A percentile compares a stretch with the other conserved stretches of the same genome.
Conservation (phyloP, 2,113 vertebrate genomes). For the Phyllostomus discolor region DNA sequence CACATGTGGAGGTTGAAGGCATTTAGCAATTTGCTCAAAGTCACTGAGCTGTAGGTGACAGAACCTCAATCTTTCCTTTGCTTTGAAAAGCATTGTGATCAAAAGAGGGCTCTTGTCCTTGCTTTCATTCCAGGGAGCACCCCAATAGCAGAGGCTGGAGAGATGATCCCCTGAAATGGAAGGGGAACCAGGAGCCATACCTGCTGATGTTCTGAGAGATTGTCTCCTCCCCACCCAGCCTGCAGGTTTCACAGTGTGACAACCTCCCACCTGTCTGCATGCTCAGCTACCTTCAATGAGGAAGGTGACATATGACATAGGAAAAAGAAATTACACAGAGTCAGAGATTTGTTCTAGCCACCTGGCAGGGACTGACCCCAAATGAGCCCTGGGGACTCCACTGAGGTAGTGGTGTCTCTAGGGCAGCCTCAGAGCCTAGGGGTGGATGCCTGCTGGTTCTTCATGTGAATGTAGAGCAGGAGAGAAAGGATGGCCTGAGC, state of each 20-base stretch:
- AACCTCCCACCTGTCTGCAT: neutral
- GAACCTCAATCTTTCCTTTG: neutral
- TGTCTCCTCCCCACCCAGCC: neutral
- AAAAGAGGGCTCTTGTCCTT: neutral
- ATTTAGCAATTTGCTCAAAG: neutral
- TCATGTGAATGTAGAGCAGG: neutral
- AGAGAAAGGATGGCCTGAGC: neutral
- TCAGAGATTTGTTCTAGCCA: neutral
- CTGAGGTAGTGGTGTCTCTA: rapidly evolving
- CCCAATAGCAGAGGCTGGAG: neutral
- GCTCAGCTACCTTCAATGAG: neutral
- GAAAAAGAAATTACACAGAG: neutral
- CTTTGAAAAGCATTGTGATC: neutral
- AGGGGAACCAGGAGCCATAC: neutral
- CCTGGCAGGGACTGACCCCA: neutral
- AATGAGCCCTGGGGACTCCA: neutral
- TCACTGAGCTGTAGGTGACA: neutral
- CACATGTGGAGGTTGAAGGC: neutral
- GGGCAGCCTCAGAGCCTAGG: neutral
- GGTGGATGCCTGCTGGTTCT: neutral
- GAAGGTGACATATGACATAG: neutral
- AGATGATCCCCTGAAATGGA: neutral
- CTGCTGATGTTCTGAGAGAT: neutral
- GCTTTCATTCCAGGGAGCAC: neutral
- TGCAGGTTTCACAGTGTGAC: neutral